Base-by-base conservation (phyloP, 92 coral and sea anemone species). In the Palythoa caribaeorum region DNA sequence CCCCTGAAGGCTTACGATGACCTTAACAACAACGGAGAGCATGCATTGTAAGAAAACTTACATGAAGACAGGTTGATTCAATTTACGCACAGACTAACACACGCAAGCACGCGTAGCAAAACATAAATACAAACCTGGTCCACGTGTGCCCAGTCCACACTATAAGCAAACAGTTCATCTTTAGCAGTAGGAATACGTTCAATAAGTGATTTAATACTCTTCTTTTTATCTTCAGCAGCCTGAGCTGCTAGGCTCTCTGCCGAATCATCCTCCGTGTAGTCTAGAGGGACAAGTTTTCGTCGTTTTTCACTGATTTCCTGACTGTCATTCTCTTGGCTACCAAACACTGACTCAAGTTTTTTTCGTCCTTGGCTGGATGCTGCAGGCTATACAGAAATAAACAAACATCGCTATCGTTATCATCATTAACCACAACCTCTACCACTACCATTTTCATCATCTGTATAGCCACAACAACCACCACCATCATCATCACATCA, bases 101-200 rank as follows among this genome's bases (percentile, higher is more conserved):
- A 63, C 70, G 8, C 19, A 63, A 63, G 19, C 9, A 63, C 70
- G 9, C 5, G n/a, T 3, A 19, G 35, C 1, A 63, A 7, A 9
- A 63, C 21, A 44, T 44, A 44, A 52, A 83, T 55, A 83, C 98
- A 16, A 92, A 96, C 99, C 98, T 96, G 98, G 81, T 96, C 99
- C 20, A 96, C 98, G 54, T 88, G 92, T 28, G 87, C 96, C 99
- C 99, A 96, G 66, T 96, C 99, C 93, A 96, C 89, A 88, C 89
- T 92, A 86, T 96, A 96, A 78, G 98, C 96, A 92, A 96, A 96
- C 21, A 96, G 96, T 88, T 96, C 99, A 66, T 95, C 98, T 85
- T 96, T 96, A 89, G 99, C 99, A 76, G 99, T 96, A 68, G 99
- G 99, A 76, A 96, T 96, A 77, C 98, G 98, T 91, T 96, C 99